Base-by-base conservation (phyloP, 2,113 vertebrate species). In the Desmodus rotundus region DNA sequence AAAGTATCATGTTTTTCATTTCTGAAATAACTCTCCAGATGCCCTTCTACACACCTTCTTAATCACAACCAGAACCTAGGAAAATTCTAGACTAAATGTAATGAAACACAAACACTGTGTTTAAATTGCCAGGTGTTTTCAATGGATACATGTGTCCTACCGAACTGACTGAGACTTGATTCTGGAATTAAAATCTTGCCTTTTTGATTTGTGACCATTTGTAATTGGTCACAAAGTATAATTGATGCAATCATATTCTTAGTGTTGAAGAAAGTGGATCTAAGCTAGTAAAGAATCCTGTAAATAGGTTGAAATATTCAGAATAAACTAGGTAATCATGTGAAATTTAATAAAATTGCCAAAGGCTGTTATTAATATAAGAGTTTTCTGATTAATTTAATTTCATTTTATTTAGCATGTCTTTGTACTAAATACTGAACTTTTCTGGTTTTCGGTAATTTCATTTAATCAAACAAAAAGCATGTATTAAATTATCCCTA, bases 61-160 rank as follows among this genome's bases (percentile, higher is more conserved):
- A 91, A 78, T 94, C 43, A 91, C 81, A 96, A 78, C 73, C 88
- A 93, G 88, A 94, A 94, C 22, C 50, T 91, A 52, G 91, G 94
- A 87, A 91, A 96, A 63, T 88, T 96, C 92, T 82, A 93, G 84
- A 88, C 73, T 89, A 94, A 92, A 82, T 70, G 87, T 88, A 96
- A 93, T 65, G 36, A 94, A 96, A 52, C 72, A 91, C 76, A 90
- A 67, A 82, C 83, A 90, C 76, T 65, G 22, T 38, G n/a, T 65
- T 96, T 67, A 92, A 81, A 85, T 88, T 95, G 65, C 97, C 74
- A 87, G 45, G 73, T 94, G 73, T 95, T 97, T 97, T 90, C 61
- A 84, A 41, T 38, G 56, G 54, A 77, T 89, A 67, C 77, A 58
- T 88, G 77, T 92, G 63, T 78, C 52, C 67, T 70, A 52, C 82